Evolutionary conservation across 1,140 invertebrate species (phyloP), one percentile per base, ranked within the genome.

Genomic region (Elymnias hypermnestra): DNA sequence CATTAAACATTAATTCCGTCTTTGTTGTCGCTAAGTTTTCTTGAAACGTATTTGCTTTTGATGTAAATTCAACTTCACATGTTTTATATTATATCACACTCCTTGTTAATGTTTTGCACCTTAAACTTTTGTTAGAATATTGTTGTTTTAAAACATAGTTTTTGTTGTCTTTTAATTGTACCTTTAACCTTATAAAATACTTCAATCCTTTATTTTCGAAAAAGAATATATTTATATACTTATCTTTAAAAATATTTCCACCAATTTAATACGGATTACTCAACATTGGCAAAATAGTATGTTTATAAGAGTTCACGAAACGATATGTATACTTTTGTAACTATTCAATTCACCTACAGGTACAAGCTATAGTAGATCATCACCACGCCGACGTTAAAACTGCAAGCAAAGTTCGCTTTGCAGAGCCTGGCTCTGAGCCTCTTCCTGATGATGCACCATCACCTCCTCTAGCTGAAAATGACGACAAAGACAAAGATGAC

Each of bases 281-380:
- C 4, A 12, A 10, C 26, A 12, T 29, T 29, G n/a, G 4, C 12
- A 10, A 12, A 12, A 2, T 12, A 29, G 12, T 12, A 2, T 3
- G n/a, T 9, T 29, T 12, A 29, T 29, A 7, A 29, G 12, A 29
- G 5, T 6, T 29, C 3, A 29, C 26, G 9, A 29, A 29, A 29
- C 6, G 3, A 12, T 29, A 12, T 3, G 7, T 3, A 25, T 3
- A 25, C 2, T 4, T 29, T 29, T 13, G 1, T n/a, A n/a, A n/a
- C n/a, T n/a, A n/a, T n/a, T n/a, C n/a, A n/a, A n/a, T n/a, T n/a
- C n/a, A n/a, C n/a, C 7, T 5, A 10, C 68, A 96, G 95, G 94
- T 97, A 17, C 95, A 97, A 89, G 92, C 94, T 13, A 97, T 97
- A 59, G 92, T 97, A 21, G 95, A 98, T 82, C 93, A 95, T 66